Base-by-base conservation (phyloP, 2,888 invertebrate genomes). In the Amphimallon solstitiale region DNA sequence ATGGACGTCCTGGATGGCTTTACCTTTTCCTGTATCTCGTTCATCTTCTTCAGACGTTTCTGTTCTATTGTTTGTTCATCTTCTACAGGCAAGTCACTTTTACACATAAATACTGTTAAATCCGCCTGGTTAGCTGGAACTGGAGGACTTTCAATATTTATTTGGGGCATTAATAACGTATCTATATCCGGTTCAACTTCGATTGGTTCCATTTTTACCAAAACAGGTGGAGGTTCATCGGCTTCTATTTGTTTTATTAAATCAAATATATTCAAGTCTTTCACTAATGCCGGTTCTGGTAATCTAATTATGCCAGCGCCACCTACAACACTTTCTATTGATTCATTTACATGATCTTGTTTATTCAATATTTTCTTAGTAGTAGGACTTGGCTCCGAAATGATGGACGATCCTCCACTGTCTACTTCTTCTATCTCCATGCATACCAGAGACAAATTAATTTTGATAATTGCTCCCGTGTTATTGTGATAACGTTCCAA, bases 401-500 rank as follows among this genome's bases (percentile, higher is more conserved):
- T 63, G 52, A 45, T 52, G 34, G n/a, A 46, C 7, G 15, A 9
- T 38, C 21, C 3, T 38, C 21, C 3, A 2, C 23, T 14, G 35
- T 51, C 40, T 3, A 21, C 43, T 0, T 61, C 40, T 7, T 69
- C 69, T 2, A 70, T 63, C 10, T 35, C 73, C 69, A 0, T 69
- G 29, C 59, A 65, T 7, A 75, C 71, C 6, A 72, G 46, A 0
- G 82, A 80, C 69, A 82, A 74, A 66, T 77, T 80, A 6, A 83
- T 77, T 66, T 79, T 80, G 52, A 74, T 68, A 35, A 81, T 76
- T 10, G 84, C 83, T 0, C 84, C 85, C 67, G 84, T 81, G 59
- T 84, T 80, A 49, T 83, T 78, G 71, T 88, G 90, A 68, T 86
- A 86, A 0, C 81, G 77, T 46, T 85, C 82, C 0, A 90, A 83